phyloP scores from a whole-genome alignment of 2,888 invertebrate species.

The Nycteola revayana region DNA sequence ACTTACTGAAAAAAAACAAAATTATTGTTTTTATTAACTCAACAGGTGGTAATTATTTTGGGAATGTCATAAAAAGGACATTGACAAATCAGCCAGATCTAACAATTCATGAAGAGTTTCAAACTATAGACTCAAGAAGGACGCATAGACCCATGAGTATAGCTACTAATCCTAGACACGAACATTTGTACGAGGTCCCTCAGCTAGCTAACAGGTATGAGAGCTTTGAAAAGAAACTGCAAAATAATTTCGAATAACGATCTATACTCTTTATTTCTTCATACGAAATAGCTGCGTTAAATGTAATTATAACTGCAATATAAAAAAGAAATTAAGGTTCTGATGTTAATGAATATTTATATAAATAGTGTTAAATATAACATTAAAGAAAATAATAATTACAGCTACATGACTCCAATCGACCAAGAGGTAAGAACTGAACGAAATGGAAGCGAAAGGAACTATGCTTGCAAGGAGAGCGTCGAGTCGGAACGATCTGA shows the following conservation, averaged over 20 bases:
- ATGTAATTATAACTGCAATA: too few species aligned
- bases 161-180: slow-evolving; percentile 86
- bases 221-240: too few species aligned
- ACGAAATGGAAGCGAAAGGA: slow-evolving; percentile 46
- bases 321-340: too few species aligned
- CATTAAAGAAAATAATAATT: slow-evolving; percentile 32
- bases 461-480: slow-evolving; percentile 60
- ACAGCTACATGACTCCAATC: slow-evolving; percentile 72
- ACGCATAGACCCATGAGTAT: slow-evolving; percentile 71
- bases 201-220: slow-evolving; percentile 81
- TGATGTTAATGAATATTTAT: neutral
- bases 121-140: slow-evolving; percentile 88
- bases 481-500: slow-evolving; percentile 69
- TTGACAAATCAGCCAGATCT: slow-evolving; percentile 91
- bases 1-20: too few species aligned
- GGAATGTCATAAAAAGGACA: slow-evolving; percentile 91
- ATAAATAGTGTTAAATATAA: slow-evolving; percentile 1
- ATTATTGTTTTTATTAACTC: too few species aligned
- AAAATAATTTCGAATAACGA: too few species aligned
- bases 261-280: too few species aligned
- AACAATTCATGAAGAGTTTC: slow-evolving; percentile 86
- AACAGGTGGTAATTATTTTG: slow-evolving; percentile 86
- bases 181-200: slow-evolving; percentile 94
- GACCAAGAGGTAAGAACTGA: slow-evolving; percentile 73
- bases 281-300: too few species aligned